Evolutionary conservation across 2,797 vertebrate species (phyloP).

Genomic region (Schizopygopsis malacanthus): DNA sequence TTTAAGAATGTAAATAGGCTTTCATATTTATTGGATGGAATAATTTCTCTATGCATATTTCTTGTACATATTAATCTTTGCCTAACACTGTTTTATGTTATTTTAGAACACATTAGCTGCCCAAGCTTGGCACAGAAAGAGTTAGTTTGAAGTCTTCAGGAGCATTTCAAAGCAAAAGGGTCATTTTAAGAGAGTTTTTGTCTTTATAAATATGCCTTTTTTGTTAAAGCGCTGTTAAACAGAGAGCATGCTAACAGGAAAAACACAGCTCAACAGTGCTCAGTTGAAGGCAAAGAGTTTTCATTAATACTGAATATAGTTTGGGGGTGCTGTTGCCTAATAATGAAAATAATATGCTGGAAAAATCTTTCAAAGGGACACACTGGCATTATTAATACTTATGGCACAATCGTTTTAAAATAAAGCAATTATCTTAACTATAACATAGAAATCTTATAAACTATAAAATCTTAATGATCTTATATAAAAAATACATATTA

Average conservation of each 20-base stretch:
- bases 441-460: not conserved
- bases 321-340: not conserved
- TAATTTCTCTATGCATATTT: constrained; percentile 21
- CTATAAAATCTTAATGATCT: not conserved
- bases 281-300: constrained; percentile 7
- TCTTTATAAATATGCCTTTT: not conserved
- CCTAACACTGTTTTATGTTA: not conserved
- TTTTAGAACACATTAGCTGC: constrained; percentile 9
- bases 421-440: too few species aligned
- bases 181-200: not conserved
- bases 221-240: constrained; percentile 61
- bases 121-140: constrained; percentile 41
- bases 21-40: constrained; percentile 25
- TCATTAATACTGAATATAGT: not conserved
- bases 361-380: not conserved
- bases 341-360: not conserved
- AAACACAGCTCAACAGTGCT: constrained; percentile 62
- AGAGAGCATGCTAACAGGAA: constrained; percentile 72
- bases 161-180: constrained; percentile 37
- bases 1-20: constrained; percentile 13
- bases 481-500: not conserved
- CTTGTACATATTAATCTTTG: constrained; percentile 14
- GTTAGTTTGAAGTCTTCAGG: constrained; percentile 42
- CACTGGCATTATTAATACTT: not conserved
- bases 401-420: not conserved